phyloP scores from a whole-genome alignment of 2,888 invertebrate genomes.

The Matsumyia berberina region DNA sequence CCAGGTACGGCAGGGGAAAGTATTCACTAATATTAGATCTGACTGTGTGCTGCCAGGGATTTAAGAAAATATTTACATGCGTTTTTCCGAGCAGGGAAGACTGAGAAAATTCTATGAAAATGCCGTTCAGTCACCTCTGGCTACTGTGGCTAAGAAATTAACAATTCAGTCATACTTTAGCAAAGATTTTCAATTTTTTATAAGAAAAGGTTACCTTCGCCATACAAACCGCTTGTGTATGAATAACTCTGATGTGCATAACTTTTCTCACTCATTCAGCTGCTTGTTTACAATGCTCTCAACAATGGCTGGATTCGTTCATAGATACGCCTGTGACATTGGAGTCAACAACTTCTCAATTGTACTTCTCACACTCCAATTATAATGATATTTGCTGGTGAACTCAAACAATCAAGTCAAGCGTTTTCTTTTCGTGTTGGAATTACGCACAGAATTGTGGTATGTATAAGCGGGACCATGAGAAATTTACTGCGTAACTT shows the following conservation, averaged over 20 bases:
- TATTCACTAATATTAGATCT: too few relatives aligned
- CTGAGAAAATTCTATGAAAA: too few relatives aligned
- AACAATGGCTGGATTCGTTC: conserved; percentile 1
- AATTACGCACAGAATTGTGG: background rate
- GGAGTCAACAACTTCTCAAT: conserved; percentile 42
- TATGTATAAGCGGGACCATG: conserved; percentile 22
- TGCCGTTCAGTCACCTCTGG: too few relatives aligned
- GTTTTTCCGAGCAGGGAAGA: too few relatives aligned
- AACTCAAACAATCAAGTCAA: conserved; percentile 2
- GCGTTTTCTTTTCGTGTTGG: conserved; percentile 1
- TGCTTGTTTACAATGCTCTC: background rate
- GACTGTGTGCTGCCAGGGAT: too few relatives aligned
- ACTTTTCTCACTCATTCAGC: background rate
- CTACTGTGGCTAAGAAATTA: too few relatives aligned
- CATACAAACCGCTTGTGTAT: background rate
- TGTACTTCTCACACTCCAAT: conserved; percentile 35
- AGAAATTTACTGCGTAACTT: conserved; percentile 20
- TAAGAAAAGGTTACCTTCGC: too few relatives aligned
- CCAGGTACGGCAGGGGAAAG: too few relatives aligned
- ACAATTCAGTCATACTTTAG: too few relatives aligned
- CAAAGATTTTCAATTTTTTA: too few relatives aligned
- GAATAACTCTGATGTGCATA: background rate
- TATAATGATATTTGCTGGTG: conserved; percentile 34
- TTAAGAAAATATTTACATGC: too few relatives aligned
- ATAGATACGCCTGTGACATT: conserved; percentile 17